Conservation (phyloP, 2,888 invertebrate genomes). For the Cyrtodaria siliqua region DNA sequence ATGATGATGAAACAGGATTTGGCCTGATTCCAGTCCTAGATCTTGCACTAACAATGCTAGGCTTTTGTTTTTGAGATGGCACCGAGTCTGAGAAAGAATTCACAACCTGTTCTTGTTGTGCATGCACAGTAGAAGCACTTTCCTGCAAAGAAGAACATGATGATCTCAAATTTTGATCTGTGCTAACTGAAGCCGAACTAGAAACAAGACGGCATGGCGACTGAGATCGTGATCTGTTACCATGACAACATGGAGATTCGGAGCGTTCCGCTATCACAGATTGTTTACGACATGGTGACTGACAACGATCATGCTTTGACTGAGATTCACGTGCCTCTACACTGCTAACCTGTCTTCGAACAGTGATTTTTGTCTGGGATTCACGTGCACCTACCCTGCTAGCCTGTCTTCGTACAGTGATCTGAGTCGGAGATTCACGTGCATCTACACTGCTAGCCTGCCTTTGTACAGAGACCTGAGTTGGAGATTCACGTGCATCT, state of each 20-base stretch:
- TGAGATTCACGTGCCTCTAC: constrained; percentile 21
- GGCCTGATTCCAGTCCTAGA: constrained; percentile 48
- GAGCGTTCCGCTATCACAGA: constrained; percentile 28
- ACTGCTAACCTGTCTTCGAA: no score
- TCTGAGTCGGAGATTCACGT: no score
- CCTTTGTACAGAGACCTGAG: no score
- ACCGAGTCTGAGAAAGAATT: neutral
- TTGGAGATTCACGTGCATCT: no score
- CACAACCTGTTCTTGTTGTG: no score
- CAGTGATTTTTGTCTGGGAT: no score
- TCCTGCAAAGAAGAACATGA: constrained; percentile 20
- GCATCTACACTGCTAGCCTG: no score
- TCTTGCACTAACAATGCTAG: constrained; percentile 52
- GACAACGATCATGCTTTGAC: constrained; percentile 39
- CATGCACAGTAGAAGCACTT: constrained; percentile 14
- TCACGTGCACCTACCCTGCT: no score
- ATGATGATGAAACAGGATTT: neutral
- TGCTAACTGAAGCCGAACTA: neutral
- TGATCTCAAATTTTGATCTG: neutral
- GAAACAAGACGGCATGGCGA: constrained; percentile 25
- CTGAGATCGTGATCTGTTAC: constrained; percentile 42
- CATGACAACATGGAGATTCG: constrained; percentile 29
- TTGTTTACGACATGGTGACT: constrained; percentile 29
- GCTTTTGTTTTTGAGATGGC: constrained; percentile 12
- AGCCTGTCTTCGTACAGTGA: no score